Evolutionary conservation across 2,888 invertebrate species (phyloP).

Genomic region (Chrysodeixis includens): DNA sequence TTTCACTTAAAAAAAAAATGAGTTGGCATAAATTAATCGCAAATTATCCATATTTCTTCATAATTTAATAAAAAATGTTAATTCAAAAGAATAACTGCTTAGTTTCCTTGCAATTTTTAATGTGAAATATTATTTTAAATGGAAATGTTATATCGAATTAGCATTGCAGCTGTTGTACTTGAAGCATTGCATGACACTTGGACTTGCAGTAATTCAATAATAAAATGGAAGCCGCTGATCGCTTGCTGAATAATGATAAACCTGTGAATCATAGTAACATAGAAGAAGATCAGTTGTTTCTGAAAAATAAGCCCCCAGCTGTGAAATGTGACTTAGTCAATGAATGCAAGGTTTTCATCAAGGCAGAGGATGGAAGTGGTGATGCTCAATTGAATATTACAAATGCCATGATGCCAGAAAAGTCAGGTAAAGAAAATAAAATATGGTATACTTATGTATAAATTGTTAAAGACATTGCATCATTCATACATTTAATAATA

Average conservation of each 20-base stretch:
- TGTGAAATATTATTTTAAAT: not conserved
- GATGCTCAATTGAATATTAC: conserved; percentile 72
- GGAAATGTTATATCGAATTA: conserved; percentile 9
- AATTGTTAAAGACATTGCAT: too few relatives aligned
- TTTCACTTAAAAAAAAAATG: conserved; percentile 53
- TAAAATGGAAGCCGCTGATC: conserved; percentile 78
- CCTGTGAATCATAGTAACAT: conserved; percentile 52
- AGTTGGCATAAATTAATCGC: conserved; percentile 51
- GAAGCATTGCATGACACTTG: conserved; percentile 14
- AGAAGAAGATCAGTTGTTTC: conserved; percentile 68
- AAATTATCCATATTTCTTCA: conserved; percentile 20
- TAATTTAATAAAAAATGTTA: not conserved
- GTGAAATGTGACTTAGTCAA: conserved; percentile 81
- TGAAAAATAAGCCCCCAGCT: conserved; percentile 66
- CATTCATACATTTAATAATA: not conserved
- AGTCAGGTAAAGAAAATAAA: conserved; percentile 69
- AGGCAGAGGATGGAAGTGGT: conserved; percentile 84
- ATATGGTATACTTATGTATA: too few relatives aligned
- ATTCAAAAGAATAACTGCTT: not conserved
- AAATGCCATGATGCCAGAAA: conserved; percentile 61
- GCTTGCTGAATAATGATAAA: conserved; percentile 64
- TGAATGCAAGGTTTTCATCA: conserved; percentile 83
- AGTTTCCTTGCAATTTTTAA: not conserved
- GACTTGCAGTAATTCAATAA: conserved; percentile 43
- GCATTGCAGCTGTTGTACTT: conserved; percentile 47